phyloP scores from a whole-genome alignment of 1,140 invertebrate genomes.

The Colletes latitarsis region DNA sequence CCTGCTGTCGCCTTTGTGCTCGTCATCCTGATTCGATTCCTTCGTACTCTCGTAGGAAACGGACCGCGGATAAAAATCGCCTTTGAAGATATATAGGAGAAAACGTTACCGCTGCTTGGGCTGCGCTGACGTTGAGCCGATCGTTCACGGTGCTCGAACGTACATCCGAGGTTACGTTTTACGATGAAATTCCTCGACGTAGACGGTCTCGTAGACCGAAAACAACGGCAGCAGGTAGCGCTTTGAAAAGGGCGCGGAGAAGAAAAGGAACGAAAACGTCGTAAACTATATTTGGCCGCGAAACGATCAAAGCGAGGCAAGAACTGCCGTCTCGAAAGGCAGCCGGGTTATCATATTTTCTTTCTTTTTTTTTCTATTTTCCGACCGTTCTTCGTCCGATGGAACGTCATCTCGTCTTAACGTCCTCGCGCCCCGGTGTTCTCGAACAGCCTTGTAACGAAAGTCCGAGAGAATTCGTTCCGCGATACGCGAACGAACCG shows the following conservation, averaged over 20 bases:
- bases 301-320: not conserved
- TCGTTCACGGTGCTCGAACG: slow-evolving; percentile 33
- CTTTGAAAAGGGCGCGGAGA: not conserved
- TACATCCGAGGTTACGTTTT: slow-evolving; percentile 38
- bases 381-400: too few relatives aligned
- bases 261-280: not conserved
- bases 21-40: slow-evolving; percentile 67
- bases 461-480: not conserved
- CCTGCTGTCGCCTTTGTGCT: slow-evolving; percentile 62
- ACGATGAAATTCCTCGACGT: slow-evolving; percentile 22
- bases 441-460: not conserved
- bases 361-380: not conserved
- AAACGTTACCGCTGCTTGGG: slow-evolving; percentile 49
- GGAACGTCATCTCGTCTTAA: not conserved
- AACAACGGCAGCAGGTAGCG: not conserved
- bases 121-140: slow-evolving; percentile 54
- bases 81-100: slow-evolving; percentile 59
- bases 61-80: slow-evolving; percentile 65
- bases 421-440: not conserved
- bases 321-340: not conserved
- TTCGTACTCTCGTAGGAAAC: slow-evolving; percentile 60
- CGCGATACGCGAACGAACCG: not conserved
- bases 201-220: not conserved
- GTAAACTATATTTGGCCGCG: not conserved
- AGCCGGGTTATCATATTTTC: not conserved